Percentiles rank a stretch among this genome's conserved stretches.
Evolutionary conservation across 2,113 vertebrate genomes (phyloP).

Genomic region (Plecturocebus donacophilus): DNA sequence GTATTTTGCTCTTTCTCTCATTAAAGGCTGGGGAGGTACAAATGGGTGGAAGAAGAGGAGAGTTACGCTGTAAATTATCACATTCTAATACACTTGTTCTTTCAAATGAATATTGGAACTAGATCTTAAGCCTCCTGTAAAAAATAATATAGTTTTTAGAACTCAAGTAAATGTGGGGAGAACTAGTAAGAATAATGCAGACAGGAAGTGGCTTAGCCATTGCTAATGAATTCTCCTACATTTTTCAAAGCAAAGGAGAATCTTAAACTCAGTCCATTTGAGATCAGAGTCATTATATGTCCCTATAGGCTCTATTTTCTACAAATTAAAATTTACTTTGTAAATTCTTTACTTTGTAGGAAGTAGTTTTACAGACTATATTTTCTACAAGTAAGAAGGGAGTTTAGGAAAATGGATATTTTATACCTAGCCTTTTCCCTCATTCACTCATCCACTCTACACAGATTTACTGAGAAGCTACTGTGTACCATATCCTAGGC

Average conservation of each 20-base stretch:
- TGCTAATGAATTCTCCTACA: not conserved
- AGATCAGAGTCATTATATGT: not conserved
- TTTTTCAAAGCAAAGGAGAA: not conserved
- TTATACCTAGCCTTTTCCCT: not conserved
- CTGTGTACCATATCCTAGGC: not conserved
- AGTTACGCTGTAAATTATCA: not conserved
- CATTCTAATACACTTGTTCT: not conserved
- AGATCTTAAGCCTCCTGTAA: not conserved
- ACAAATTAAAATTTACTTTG: too few species aligned
- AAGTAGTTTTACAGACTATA: too few species aligned
- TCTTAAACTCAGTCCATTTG: not conserved
- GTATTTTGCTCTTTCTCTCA: not conserved
- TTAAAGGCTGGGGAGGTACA: not conserved
- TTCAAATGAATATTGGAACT: not conserved
- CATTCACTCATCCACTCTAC: not conserved
- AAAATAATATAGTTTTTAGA: not conserved
- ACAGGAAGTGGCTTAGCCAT: not conserved
- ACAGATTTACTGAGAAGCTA: not conserved
- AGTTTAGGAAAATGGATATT: constrained; percentile 3
- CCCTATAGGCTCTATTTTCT: not conserved
- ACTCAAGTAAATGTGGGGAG: not conserved
- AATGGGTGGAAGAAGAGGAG: not conserved
- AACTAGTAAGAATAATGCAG: not conserved
- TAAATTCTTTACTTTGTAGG: too few species aligned
- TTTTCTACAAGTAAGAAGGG: not conserved